phyloP scores from a whole-genome alignment of 2,888 invertebrate species.

The Itoplectis maculator region DNA sequence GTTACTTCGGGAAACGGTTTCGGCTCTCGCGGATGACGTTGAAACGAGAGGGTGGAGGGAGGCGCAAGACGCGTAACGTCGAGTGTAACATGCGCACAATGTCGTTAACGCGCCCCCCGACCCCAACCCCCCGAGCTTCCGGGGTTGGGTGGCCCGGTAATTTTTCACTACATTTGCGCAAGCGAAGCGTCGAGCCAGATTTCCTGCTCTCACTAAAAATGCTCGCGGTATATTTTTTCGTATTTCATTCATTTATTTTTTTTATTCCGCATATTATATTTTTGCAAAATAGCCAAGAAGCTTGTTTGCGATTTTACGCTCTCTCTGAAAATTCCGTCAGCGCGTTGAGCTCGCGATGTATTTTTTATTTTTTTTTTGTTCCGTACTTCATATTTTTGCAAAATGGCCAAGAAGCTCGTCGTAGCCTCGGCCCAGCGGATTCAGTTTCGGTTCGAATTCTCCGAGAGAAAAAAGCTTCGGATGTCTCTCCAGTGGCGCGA shows the following conservation, averaged over 20 bases:
- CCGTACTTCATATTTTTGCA: background rate
- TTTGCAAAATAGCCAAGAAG: background rate
- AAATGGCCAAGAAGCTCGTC: no score
- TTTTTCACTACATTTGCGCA: slow-evolving; percentile 80
- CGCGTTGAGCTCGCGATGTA: no score
- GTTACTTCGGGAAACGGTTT: slow-evolving; percentile 45
- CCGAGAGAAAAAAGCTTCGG: slow-evolving; percentile 49
- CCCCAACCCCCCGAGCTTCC: no score
- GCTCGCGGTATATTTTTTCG: no score
- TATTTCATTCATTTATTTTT: no score
- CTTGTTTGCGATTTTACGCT: no score
- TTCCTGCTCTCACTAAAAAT: slow-evolving; percentile 62
- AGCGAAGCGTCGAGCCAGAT: slow-evolving; percentile 68
- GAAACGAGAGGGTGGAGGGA: slow-evolving; percentile 38
- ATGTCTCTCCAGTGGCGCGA: slow-evolving; percentile 25
- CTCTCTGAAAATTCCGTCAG: no score
- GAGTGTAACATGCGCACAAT: slow-evolving; percentile 14
- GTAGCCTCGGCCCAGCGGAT: no score
- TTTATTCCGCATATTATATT: slow-evolving; percentile 1
- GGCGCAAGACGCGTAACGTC: slow-evolving; percentile 31
- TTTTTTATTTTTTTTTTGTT: no score
- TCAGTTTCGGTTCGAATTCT: slow-evolving; percentile 69
- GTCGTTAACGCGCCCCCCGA: slow-evolving; percentile 58
- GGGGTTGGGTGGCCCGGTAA: slow-evolving; percentile 69
- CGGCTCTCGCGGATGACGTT: slow-evolving; percentile 28